Base-by-base conservation (phyloP, 2,888 invertebrate genomes). In the Lampropteryx suffumata region DNA sequence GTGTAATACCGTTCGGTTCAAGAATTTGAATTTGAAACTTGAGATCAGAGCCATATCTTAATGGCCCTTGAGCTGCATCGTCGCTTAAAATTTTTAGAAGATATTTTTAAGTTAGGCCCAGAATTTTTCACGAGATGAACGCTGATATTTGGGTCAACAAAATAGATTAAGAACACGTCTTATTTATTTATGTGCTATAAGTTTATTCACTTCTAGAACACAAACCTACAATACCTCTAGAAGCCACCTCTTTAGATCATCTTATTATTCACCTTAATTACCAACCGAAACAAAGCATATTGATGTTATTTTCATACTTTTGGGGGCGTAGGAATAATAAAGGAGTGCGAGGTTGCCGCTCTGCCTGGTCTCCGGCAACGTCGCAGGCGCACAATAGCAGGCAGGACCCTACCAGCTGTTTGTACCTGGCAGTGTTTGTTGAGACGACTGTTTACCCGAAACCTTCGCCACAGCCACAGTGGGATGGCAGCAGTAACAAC, bases 301-400 rank as follows among this genome's bases (percentile, higher is more conserved):
- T 32, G 39, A 24, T 49, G 49, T 54, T 54, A 11, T 12, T 6
- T 5, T 42, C 44, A 42, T 36, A 39, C 29, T 43, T 39, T 55
- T 42, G 34, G 36, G 34, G 44, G 55, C 53, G 59, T 57, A 57
- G 61, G 57, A 69, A 24, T 14, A 33, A 71, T 69, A 69, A 69
- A 67, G 67, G 63, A 60, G 59, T 49, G 79, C 83, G 79, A 72
- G 73, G 82, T 84, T 85, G 84, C 82, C 84, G 79, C 71, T 80
- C 80, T 70, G 76, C 11, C 36, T 34, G 42, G 51, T 36, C 37
- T 42, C 39, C 40, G 59, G 54, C 50, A 53, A 55, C 71, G 75
- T 68, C 74, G 76, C 77, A 61, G 62, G 74, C 74, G 75, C 77
- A 77, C 79, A 79, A 77, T 73, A 59, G 68, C 48, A 57, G 59